Percentiles rank a stretch among this genome's conserved stretches.
Evolutionary conservation across 2,888 invertebrate genomes (phyloP).

Genomic region (Liposcelis brunnea): DNA sequence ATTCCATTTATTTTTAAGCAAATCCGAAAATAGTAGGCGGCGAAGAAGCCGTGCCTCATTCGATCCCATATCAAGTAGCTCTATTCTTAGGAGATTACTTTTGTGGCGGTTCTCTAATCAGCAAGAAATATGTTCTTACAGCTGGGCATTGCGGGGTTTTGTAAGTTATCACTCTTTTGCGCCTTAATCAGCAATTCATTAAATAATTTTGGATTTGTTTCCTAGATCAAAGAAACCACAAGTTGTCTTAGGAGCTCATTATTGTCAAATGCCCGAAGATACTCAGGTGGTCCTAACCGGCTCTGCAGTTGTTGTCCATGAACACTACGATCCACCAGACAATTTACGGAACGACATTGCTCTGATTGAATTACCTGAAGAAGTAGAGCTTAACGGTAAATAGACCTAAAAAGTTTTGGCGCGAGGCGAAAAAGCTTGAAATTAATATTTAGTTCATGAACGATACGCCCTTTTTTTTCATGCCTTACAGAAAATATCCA

Average conservation of each 20-base stretch:
- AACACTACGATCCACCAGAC: constrained; percentile 7
- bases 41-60: neutral
- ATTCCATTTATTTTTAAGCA: neutral
- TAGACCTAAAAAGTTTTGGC: neutral
- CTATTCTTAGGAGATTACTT: neutral
- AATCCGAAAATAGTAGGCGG: neutral
- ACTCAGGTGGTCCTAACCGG: constrained; percentile 2
- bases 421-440: neutral
- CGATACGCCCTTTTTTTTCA: too few relatives aligned
- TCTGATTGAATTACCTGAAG: constrained; percentile 1
- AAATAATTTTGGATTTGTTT: too few relatives aligned
- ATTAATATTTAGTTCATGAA: too few relatives aligned
- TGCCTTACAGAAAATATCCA: constrained; percentile 1
- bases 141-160: constrained; percentile 1
- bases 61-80: constrained; percentile 1
- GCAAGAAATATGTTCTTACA: neutral
- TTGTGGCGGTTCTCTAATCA: neutral
- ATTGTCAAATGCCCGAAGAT: neutral
- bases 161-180: too few relatives aligned
- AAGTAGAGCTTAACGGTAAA: neutral
- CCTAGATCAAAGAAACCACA: neutral
- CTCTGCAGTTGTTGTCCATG: neutral
- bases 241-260: neutral
- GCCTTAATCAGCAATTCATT: too few relatives aligned
- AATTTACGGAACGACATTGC: neutral